These are phyloP conservation scores for Bellardia bayeri DNA, from an alignment of 2,888 invertebrate genomes.

Conservation along the genomic window DNA sequence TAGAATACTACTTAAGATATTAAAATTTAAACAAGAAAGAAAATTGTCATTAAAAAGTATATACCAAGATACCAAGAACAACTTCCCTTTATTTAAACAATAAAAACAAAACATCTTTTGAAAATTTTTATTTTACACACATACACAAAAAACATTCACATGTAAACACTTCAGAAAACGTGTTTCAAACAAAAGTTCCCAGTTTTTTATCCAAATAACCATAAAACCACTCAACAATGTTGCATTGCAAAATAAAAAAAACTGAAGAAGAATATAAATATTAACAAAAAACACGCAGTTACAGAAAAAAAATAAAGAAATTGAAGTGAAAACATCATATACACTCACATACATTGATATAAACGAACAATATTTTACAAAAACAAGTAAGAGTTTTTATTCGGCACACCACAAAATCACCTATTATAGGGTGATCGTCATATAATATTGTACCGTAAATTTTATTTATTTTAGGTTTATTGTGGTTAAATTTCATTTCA, in stretches of 20 bases:
- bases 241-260: constrained; percentile 49
- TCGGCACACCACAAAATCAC: too few relatives aligned
- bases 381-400: neutral
- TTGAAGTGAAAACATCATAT: constrained; percentile 50
- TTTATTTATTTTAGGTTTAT: too few relatives aligned
- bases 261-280: constrained; percentile 22
- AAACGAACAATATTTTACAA: constrained; percentile 8
- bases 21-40: constrained; percentile 36
- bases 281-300: constrained; percentile 6
- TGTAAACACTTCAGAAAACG: constrained; percentile 49
- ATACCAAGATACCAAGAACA: constrained; percentile 27
- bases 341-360: constrained; percentile 55
- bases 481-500: too few relatives aligned
- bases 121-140: neutral
- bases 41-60: constrained; percentile 8
- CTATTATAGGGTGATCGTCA: too few relatives aligned
- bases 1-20: constrained; percentile 61
- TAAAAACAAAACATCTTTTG: constrained; percentile 54
- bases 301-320: constrained; percentile 7
- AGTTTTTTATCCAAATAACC: constrained; percentile 62
- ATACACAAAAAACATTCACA: constrained; percentile 5
- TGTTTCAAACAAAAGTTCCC: constrained; percentile 69
- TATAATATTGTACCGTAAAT: too few relatives aligned
- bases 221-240: constrained; percentile 72
- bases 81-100: constrained; percentile 39